Base-by-base conservation (phyloP, 2,797 vertebrate genomes). In the Enteromius viviparus region DNA sequence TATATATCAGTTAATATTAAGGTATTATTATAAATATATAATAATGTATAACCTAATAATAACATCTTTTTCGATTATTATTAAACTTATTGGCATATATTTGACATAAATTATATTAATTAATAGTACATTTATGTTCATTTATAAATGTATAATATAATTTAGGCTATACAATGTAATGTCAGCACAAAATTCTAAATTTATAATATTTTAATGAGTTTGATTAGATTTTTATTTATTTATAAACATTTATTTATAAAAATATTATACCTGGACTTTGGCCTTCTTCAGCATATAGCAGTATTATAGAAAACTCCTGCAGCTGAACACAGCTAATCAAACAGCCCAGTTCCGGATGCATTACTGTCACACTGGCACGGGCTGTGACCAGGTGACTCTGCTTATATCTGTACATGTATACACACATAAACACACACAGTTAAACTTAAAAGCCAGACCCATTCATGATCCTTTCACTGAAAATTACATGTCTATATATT, bases 241-340 rank as follows among this genome's bases (percentile, higher is more conserved):
- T 15, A 49, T 23, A 49, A 47, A 47, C 3, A 71, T 26, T n/a
- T n/a, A n/a, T n/a, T n/a, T 47, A 78, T n/a, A 14, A 58, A 9
- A 21, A 9, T 42, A 11, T 60, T 29, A 21, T 84, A 93, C 89
- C 93, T 92, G 92, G 91, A 51, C 91, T 92, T 80, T 90, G 89
- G 84, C 92, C 90, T 77, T 92, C 89, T 71, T 92, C 91, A 55
- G 88, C 92, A n/a, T 93, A 93, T 42, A 94, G 89, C 84, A 93
- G 82, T 51, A 93, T 93, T 78, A 92, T 90, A 12, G 92, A 93
- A 66, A 92, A 94, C 88, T 93, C 91, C 88, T 93, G 93, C 82
- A 91, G 89, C 78, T 94, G 91, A 58, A 89, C 87, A 49, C 89
- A 92, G 89, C 89, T 92, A 86, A 94, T 92, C 21, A 94, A 79